Base-by-base conservation (phyloP, 2,113 vertebrate species). In the Esox niger region DNA sequence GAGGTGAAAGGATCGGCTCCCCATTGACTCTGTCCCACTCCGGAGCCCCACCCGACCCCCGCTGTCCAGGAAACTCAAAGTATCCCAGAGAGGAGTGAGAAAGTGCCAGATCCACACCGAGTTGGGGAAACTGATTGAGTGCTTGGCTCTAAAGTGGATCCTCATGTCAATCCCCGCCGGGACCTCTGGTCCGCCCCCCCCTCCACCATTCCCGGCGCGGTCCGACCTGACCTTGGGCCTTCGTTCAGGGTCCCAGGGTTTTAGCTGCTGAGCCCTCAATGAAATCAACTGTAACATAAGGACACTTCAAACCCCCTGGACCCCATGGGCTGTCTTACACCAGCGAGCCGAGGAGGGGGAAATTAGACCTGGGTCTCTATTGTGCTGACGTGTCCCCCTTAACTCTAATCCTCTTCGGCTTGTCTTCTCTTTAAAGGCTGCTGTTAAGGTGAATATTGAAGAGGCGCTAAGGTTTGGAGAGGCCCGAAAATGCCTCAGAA, bases 261-360 rank as follows among this genome's bases (percentile, higher is more conserved):
- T 89, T 82, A 88, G 83, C 87, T 82, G 81, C 79, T 87, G 85
- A 88, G 82, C 84, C 73, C 80, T 83, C 78, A 59, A 79, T 90
- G 84, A 88, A 89, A 90, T 89, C 90, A 90, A 90, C 89, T 87
- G 90, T 90, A 90, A 90, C 87, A 84, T 86, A 88, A 90, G 79
- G 87, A 90, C 83, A 89, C 88, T 89, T 91, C 88, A 90, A 89
- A 88, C 85, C 81, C 69, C 83, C 78, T 59, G 65, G 72, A n/a
- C n/a, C n/a, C n/a, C n/a, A n/a, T n/a, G n/a, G n/a, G n/a, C n/a
- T n/a, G n/a, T n/a, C n/a, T n/a, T n/a, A n/a, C n/a, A n/a, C n/a
- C n/a, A n/a, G n/a, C n/a, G n/a, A n/a, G n/a, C n/a, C n/a, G n/a
- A n/a, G n/a, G n/a, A n/a, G n/a, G n/a, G n/a, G n/a, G n/a, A n/a